These are phyloP conservation scores for Microchrysa polita DNA, from an alignment of 2,888 invertebrate species.

Conservation along the genomic window DNA sequence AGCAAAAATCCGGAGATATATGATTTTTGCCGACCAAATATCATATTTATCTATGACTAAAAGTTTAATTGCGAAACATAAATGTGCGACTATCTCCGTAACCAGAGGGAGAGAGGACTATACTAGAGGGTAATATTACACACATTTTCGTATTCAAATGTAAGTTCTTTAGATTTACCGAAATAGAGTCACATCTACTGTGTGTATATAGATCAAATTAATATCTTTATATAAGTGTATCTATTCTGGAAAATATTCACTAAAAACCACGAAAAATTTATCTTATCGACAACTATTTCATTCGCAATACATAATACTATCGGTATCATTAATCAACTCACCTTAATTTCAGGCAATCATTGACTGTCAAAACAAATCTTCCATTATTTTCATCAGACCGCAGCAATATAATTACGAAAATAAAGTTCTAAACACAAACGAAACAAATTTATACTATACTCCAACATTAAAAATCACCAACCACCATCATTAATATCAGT, in stretches of 20 bases:
- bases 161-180: no score
- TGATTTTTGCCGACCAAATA: no score
- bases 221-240: no score
- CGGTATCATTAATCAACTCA: conserved; percentile 48
- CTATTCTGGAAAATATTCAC: not conserved
- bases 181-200: no score
- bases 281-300: conserved; percentile 40
- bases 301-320: not conserved
- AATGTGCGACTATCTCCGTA: no score
- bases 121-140: no score
- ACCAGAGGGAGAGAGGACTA: no score
- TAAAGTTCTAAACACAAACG: conserved; percentile 36
- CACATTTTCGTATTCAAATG: no score
- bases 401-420: conserved; percentile 56
- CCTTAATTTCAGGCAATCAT: conserved; percentile 50
- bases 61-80: no score
- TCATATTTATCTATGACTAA: no score
- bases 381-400: conserved; percentile 61
- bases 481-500: conserved; percentile 51
- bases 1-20: no score
- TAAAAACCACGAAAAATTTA: conserved; percentile 15
- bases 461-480: conserved; percentile 47
- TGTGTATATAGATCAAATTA: no score
- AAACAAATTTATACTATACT: conserved; percentile 42
- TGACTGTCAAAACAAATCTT: conserved; percentile 63